Base-by-base conservation (phyloP, 2,888 invertebrate species). In the Polymixis lichenea region DNA sequence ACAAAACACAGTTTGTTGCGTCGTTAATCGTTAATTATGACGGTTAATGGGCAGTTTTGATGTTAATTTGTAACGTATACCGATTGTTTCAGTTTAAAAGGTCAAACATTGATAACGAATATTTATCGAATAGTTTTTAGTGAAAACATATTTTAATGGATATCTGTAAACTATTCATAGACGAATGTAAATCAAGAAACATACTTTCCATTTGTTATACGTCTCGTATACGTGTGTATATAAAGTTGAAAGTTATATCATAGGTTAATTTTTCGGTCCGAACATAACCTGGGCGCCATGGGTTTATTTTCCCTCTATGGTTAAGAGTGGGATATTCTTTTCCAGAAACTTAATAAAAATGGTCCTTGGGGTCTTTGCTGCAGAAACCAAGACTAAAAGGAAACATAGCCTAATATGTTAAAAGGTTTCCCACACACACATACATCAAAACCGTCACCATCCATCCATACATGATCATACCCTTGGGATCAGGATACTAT, bases 11-110 rank as follows among this genome's bases (percentile, higher is more conserved):
- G 80, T 79, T 86, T 38, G 65, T 64, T 78, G 75, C 61, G 64
- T 85, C 65, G 61, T 83, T 84, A 82, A 82, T 80, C 75, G 75
- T 77, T 78, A 72, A 87, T 87, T 80, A 79, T 75, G 69, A 60
- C 78, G 80, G 67, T 72, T 87, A 85, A 83, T 76, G 73, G 72
- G 58, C 74, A 53, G 72, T 84, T 81, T 75, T 17, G 77, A 82
- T 75, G 77, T 84, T 83, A 80, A 77, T 75, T 78, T 73, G 53
- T 73, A 64, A 70, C 46, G 70, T 67, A 49, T 58, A 53, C n/a
- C 78, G 78, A 85, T 82, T 75, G 74, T 38, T 78, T 72, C 22
- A 60, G 65, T 64, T 72, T 6, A 61, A 70, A 86, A 82, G 82
- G 84, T 75, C 75, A 79, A 53, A 69, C 58, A 62, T 53, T 62